Evolutionary conservation across 2,888 invertebrate genomes (phyloP).

Genomic region (Athetis lepigone): DNA sequence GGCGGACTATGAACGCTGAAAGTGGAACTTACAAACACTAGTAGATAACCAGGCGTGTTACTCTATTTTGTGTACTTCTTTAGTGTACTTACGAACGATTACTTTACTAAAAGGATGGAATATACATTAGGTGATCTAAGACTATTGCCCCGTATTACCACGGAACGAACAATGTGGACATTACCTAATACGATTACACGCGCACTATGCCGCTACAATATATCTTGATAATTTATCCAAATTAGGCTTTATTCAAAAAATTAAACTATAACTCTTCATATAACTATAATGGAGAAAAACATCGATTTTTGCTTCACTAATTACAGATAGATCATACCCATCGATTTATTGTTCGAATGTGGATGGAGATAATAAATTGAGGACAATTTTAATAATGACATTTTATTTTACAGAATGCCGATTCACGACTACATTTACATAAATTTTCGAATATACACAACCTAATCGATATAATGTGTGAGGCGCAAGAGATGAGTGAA

Average conservation of each 20-base stretch:
- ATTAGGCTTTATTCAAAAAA: slow-evolving; percentile 69
- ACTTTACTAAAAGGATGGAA: slow-evolving; percentile 88
- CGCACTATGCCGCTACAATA: slow-evolving; percentile 79
- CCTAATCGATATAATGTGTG: slow-evolving; percentile 78
- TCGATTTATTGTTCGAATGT: slow-evolving; percentile 86
- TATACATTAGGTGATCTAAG: slow-evolving; percentile 89
- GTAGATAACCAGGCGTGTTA: slow-evolving; percentile 83
- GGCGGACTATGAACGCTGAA: slow-evolving; percentile 79
- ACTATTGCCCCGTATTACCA: slow-evolving; percentile 74
- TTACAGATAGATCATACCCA: slow-evolving; percentile 73
- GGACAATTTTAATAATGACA: slow-evolving; percentile 79
- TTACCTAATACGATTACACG: slow-evolving; percentile 76
- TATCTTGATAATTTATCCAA: slow-evolving; percentile 77
- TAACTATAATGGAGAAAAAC: slow-evolving; percentile 63
- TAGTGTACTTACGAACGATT: slow-evolving; percentile 86
- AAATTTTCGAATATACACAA: slow-evolving; percentile 79
- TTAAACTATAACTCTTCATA: slow-evolving; percentile 58
- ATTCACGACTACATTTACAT: slow-evolving; percentile 78
- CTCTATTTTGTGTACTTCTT: slow-evolving; percentile 85
- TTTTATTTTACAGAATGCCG: slow-evolving; percentile 78
- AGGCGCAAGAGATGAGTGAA: slow-evolving; percentile 76
- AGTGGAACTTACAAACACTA: slow-evolving; percentile 84
- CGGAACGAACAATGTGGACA: slow-evolving; percentile 76
- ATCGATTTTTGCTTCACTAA: slow-evolving; percentile 65
- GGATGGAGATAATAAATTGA: slow-evolving; percentile 88